A percentile compares a stretch with the other conserved stretches of the same genome.
These are phyloP conservation scores for Pammene fasciana DNA, from an alignment of 2,888 invertebrate genomes.

Conservation along the genomic window DNA sequence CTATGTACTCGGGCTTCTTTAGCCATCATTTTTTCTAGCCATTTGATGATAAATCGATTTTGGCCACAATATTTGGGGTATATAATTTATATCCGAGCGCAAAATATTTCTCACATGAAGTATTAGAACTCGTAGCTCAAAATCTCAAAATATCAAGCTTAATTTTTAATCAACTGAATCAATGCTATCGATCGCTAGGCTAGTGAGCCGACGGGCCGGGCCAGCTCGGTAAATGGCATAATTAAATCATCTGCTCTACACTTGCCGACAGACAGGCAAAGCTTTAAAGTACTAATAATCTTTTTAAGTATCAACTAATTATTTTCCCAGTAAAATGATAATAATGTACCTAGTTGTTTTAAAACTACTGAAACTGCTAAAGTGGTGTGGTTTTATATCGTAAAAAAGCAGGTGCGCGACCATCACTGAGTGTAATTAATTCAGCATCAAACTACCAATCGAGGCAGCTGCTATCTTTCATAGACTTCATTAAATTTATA, in stretches of 20 bases:
- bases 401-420: slow-evolving; percentile 55
- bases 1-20: background rate
- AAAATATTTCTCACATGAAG: no score
- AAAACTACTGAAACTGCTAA: slow-evolving; percentile 41
- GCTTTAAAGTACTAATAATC: background rate
- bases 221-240: slow-evolving; percentile 30
- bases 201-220: slow-evolving; percentile 30
- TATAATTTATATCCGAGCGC: no score
- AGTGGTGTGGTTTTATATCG: slow-evolving; percentile 46
- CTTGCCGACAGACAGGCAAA: slow-evolving; percentile 14
- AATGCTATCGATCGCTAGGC: slow-evolving; percentile 12
- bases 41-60: background rate
- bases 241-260: slow-evolving; percentile 31
- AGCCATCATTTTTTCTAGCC: background rate
- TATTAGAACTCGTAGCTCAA: background rate
- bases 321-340: slow-evolving; percentile 18
- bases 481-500: slow-evolving; percentile 45
- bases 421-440: slow-evolving; percentile 53
- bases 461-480: slow-evolving; percentile 54
- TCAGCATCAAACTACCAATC: slow-evolving; percentile 54
- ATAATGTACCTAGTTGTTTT: slow-evolving; percentile 10
- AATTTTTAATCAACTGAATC: slow-evolving; percentile 3
- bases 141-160: background rate
- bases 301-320: background rate
- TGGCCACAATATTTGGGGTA: no score